These are phyloP conservation scores for Scatophagus argus DNA, from an alignment of 2,113 vertebrate species.

Conservation along the genomic window DNA sequence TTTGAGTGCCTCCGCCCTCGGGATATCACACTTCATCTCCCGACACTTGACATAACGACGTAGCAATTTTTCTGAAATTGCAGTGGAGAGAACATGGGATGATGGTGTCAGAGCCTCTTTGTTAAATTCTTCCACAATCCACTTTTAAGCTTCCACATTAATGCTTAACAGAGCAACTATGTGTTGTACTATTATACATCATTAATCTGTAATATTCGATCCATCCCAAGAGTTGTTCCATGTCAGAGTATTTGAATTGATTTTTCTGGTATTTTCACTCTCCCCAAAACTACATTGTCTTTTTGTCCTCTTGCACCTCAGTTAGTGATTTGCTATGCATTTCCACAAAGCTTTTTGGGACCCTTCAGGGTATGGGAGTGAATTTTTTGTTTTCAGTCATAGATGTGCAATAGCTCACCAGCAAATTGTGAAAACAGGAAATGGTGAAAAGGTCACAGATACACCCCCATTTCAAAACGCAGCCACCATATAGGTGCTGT, in stretches of 20 bases:
- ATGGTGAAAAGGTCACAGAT: slow-evolving; percentile 5
- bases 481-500: neutral
- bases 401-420: neutral
- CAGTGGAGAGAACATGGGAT: neutral
- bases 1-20: slow-evolving; percentile 16
- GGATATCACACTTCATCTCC: slow-evolving; percentile 46
- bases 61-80: slow-evolving; percentile 30
- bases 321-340: slow-evolving; percentile 33
- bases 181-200: slow-evolving; percentile 6
- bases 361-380: neutral
- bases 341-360: neutral
- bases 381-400: slow-evolving; percentile 31
- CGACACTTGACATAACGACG: slow-evolving; percentile 37
- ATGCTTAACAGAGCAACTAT: neutral
- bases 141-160: slow-evolving; percentile 2
- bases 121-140: slow-evolving; percentile 1
- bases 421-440: slow-evolving; percentile 1
- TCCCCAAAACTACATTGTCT: slow-evolving; percentile 11
- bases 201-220: slow-evolving; percentile 12
- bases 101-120: slow-evolving; percentile 3
- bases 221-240: slow-evolving; percentile 18
- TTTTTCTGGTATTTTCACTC: slow-evolving; percentile 24
- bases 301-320: neutral
- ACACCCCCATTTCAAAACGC: neutral
- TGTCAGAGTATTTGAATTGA: slow-evolving; percentile 35